phyloP scores from a whole-genome alignment of 2,888 invertebrate genomes.

The Disparrhopalites patrizii region DNA sequence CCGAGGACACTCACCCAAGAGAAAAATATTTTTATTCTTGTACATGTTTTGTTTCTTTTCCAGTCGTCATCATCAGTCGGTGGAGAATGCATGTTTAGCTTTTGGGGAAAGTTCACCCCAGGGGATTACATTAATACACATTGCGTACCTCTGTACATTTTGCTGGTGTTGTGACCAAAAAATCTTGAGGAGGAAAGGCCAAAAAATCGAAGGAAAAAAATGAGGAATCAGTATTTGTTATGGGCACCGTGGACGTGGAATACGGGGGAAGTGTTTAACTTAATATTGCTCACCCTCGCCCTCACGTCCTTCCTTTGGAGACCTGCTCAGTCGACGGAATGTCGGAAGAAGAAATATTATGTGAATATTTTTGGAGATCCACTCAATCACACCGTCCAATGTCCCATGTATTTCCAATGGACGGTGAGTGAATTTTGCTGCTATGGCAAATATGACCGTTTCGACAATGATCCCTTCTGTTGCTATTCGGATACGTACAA shows the following conservation, averaged over 20 bases:
- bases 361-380: constrained; percentile 28
- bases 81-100: too few relatives aligned
- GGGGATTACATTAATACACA: too few relatives aligned
- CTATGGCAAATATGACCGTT: constrained; percentile 40
- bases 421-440: constrained; percentile 43
- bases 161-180: too few relatives aligned
- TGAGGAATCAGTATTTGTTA: constrained; percentile 7
- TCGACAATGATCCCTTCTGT: constrained; percentile 38
- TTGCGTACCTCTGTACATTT: too few relatives aligned
- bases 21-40: too few relatives aligned
- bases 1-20: too few relatives aligned
- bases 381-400: constrained; percentile 39
- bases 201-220: neutral
- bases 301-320: constrained; percentile 16
- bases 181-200: too few relatives aligned
- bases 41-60: too few relatives aligned
- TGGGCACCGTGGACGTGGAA: constrained; percentile 10
- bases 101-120: too few relatives aligned
- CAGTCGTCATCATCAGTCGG: too few relatives aligned
- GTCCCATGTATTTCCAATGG: constrained; percentile 43
- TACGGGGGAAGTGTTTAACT: neutral
- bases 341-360: constrained; percentile 31
- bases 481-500: constrained; percentile 46
- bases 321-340: constrained; percentile 21
- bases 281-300: neutral